phyloP scores from a whole-genome alignment of 2,113 vertebrate genomes.

The Festucalex cinctus region DNA sequence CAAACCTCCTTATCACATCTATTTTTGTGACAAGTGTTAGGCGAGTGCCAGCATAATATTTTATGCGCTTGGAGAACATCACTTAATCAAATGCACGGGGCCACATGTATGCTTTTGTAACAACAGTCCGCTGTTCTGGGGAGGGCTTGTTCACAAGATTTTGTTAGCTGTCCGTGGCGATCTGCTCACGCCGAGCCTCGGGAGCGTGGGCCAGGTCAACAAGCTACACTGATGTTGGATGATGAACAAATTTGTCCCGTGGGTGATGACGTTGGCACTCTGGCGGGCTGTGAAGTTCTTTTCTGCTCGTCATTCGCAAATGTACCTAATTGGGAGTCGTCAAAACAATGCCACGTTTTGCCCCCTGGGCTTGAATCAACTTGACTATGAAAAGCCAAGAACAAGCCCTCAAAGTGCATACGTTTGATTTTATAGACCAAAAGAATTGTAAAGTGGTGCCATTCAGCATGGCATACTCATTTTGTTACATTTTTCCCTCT shows the following conservation, averaged over 20 bases:
- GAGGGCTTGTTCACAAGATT: background rate
- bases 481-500: too few relatives aligned
- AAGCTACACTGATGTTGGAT: background rate
- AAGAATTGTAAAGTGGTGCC: too few relatives aligned
- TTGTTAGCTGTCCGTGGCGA: background rate
- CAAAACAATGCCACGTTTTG: background rate
- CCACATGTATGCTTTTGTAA: background rate
- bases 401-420: too few relatives aligned
- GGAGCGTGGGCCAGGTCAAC: background rate
- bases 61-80: background rate
- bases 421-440: too few relatives aligned
- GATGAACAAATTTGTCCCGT: background rate
- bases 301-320: background rate
- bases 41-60: background rate
- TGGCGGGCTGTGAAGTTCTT: background rate
- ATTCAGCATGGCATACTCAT: too few relatives aligned
- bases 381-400: too few relatives aligned
- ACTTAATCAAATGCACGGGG: background rate
- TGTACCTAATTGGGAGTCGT: background rate
- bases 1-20: too few relatives aligned
- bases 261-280: background rate
- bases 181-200: slow-evolving; percentile 1
- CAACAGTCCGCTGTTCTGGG: background rate
- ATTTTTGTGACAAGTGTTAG: too few relatives aligned
- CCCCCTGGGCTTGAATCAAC: background rate